Base-by-base conservation (phyloP, 64 coral and sea anemone species). In the Orbicella faveolata region DNA sequence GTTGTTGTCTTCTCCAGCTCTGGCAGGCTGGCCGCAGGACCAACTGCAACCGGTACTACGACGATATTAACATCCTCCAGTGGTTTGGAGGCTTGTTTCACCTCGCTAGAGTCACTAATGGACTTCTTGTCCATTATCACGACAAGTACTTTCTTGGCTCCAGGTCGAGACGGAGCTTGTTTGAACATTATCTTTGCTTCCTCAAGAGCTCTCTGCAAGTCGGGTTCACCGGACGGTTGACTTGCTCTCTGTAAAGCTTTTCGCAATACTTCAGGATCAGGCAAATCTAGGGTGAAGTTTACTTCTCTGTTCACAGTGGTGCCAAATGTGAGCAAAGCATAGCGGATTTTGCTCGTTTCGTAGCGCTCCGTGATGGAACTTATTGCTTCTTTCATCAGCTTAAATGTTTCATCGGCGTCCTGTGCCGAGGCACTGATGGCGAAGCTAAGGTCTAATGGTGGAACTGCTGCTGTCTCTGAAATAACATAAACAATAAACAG, bases 121-220 rank as follows among this genome's bases (percentile, higher is more conserved):
- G 90, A 95, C 82, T 88, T 95, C 55, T 93, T 95, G 78, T 98
- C 96, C 88, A 98, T 93, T 48, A 98, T 84, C 37, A 98, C 91
- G 65, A 98, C 94, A 48, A 95, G 85, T 5, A 95, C 88, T 73
- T 93, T 64, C 75, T 81, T 75, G 30, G 82, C 69, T 79, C 69
- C 63, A 39, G 74, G 91, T 87, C 94, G 73, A 6, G 87, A 14
- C 9, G 91, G 54, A 76, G 88, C 87, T 70, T 89, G 44, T 53
- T 86, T 80, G 37, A 93, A 93, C 36, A 96, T 63, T 48, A 69
- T 90, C 35, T 93, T 93, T 18, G 94, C 94, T 70, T 96, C 94
- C 1, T 54, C 39, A 18, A 96, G 65, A 26, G 91, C 88, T 23
- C 23, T 51, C 34, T 88, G 52, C 17, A 96, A 36, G 16, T 90